These are phyloP conservation scores for Drosophila yooni DNA, from an alignment of 2,888 invertebrate genomes.

Conservation along the genomic window DNA sequence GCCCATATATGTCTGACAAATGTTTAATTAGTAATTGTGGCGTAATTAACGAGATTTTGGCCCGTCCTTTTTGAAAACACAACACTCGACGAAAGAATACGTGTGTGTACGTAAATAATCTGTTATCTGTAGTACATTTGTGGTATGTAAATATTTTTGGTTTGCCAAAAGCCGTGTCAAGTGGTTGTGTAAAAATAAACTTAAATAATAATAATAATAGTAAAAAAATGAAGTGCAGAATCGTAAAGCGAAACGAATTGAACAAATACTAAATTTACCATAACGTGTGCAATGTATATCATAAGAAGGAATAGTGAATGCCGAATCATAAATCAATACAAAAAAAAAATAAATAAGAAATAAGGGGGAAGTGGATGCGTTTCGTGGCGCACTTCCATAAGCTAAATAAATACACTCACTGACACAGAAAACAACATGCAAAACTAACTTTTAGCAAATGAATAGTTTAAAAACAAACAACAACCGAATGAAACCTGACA, in stretches of 20 bases:
- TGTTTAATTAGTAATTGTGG: constrained; percentile 24
- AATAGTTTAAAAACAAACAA: constrained; percentile 42
- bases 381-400: constrained; percentile 33
- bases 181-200: constrained; percentile 66
- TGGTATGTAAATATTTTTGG: constrained; percentile 25
- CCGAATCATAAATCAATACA: constrained; percentile 27
- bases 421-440: constrained; percentile 30
- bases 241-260: constrained; percentile 24
- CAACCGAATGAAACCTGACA: constrained; percentile 22
- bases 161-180: constrained; percentile 67
- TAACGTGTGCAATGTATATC: constrained; percentile 62
- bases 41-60: constrained; percentile 29
- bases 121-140: neutral
- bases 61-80: constrained; percentile 4
- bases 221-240: constrained; percentile 22
- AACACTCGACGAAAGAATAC: neutral
- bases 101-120: neutral
- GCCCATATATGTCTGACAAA: constrained; percentile 35
- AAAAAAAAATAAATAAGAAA: constrained; percentile 16
- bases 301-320: constrained; percentile 28
- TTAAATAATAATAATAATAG: constrained; percentile 27
- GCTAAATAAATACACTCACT: constrained; percentile 11
- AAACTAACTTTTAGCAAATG: constrained; percentile 70
- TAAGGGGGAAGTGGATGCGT: constrained; percentile 30
- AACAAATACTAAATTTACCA: constrained; percentile 34